Conservation (phyloP, 2,888 invertebrate species). For the Zelleria hepariella region DNA sequence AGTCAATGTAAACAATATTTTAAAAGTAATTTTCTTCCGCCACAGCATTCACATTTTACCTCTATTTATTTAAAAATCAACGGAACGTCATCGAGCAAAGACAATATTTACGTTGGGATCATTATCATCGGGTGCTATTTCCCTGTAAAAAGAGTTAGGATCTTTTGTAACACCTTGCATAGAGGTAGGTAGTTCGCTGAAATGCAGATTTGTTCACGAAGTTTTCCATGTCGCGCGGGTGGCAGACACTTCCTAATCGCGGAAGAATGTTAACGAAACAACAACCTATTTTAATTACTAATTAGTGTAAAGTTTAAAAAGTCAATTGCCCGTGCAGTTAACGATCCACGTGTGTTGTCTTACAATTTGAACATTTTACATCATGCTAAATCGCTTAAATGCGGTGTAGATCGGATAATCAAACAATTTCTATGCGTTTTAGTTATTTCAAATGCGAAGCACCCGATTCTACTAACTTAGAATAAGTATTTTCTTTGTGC, state of each 20-base stretch:
- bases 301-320: background rate
- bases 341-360: background rate
- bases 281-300: background rate
- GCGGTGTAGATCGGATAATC: background rate
- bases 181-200: too few species aligned
- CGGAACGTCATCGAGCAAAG: too few species aligned
- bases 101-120: too few species aligned
- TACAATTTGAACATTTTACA: background rate
- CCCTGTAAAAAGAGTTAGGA: too few species aligned
- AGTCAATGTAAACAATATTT: too few species aligned
- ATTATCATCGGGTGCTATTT: too few species aligned
- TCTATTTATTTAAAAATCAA: too few species aligned
- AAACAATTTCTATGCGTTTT: background rate
- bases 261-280: background rate
- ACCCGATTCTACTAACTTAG: background rate
- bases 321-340: background rate
- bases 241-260: background rate
- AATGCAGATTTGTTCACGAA: too few species aligned
- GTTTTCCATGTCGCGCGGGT: background rate
- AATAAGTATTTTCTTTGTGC: background rate
- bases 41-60: too few species aligned
- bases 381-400: background rate
- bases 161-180: too few species aligned
- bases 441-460: background rate
- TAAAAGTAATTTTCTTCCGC: too few species aligned